phyloP scores from a whole-genome alignment of 2,113 vertebrate genomes.

The Platycercus adscitus region DNA sequence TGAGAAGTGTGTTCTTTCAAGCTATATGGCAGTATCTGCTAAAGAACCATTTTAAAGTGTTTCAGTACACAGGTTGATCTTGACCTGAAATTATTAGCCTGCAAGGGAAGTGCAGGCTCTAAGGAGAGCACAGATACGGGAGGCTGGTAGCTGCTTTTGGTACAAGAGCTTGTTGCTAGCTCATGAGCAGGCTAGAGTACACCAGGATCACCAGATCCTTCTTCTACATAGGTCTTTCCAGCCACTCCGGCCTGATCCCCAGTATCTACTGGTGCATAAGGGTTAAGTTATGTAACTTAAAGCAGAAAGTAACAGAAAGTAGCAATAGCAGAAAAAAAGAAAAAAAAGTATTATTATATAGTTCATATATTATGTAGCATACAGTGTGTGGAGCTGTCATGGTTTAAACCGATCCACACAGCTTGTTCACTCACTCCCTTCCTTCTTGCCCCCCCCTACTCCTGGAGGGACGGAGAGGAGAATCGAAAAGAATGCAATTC shows the following conservation, averaged over 20 bases:
- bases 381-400: not conserved
- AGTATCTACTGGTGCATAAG: not conserved
- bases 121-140: not conserved
- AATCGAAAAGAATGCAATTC: too few relatives aligned
- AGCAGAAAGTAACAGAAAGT: not conserved
- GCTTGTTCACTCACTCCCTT: too few relatives aligned
- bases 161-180: not conserved
- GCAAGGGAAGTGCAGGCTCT: not conserved
- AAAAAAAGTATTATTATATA: not conserved
- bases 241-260: fast-evolving
- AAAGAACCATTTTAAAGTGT: not conserved
- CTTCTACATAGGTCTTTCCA: not conserved
- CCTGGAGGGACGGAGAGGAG: too few relatives aligned
- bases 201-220: not conserved
- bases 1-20: not conserved
- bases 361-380: too few relatives aligned
- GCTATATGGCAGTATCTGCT: not conserved
- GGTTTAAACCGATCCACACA: not conserved
- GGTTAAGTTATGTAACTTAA: not conserved
- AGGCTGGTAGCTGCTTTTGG: fast-evolving
- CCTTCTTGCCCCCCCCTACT: too few relatives aligned
- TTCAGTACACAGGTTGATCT: not conserved
- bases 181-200: not conserved
- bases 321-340: not conserved
- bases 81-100: not conserved